Base-by-base conservation (phyloP, 1,140 invertebrate genomes). In the Nasonia giraulti region DNA sequence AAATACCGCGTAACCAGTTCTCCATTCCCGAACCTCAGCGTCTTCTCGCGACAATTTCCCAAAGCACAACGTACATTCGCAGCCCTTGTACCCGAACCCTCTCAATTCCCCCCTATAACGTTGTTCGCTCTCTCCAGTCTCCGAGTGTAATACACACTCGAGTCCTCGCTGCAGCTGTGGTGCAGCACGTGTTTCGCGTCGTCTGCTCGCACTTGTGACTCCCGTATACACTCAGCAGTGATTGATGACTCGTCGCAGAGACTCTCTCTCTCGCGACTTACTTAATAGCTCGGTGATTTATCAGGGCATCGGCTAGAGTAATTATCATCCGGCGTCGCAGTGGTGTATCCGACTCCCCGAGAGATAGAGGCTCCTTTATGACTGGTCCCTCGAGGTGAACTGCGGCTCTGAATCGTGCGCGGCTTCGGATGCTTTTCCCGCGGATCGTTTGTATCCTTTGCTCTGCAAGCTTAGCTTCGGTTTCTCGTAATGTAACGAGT, bases 401-500 rank as follows among this genome's bases (percentile, higher is more conserved):
- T n/a, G 20, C 33, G 33, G 33, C 40, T 44, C 40, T 20, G 55
- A 62, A 62, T 62, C 20, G 73, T 37, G 7, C 20, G 73, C 20
- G 20, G 7, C 27, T 71, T 17, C 17, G 14, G 55, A 2, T 71
- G 10, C 5, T 71, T 71, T 33, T 71, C 23, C 10, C 31, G 27
- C 8, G 68, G 68, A 62, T 62, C 68, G 68, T 20, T 62, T 71
- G 27, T 17, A 27, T 71, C 27, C 68, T 31, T 20, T 62, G 55
- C 20, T 62, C 3, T 62, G 6, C 0, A 71, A 62, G n/a, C 20
- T 71, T 31, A 20, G 17, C 20, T 20, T 31, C n/a, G 31, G 31
- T 75, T 75, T 75, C 69, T n/a, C n/a, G 33, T 75, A 75, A 75
- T 40, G 73, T 75, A 75, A 75, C 44, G 73, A 75, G 31, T 75